Evolutionary conservation across 2,113 vertebrate genomes (phyloP), one percentile per base, ranked within the genome.

Genomic region (Onychostoma macrolepis): DNA sequence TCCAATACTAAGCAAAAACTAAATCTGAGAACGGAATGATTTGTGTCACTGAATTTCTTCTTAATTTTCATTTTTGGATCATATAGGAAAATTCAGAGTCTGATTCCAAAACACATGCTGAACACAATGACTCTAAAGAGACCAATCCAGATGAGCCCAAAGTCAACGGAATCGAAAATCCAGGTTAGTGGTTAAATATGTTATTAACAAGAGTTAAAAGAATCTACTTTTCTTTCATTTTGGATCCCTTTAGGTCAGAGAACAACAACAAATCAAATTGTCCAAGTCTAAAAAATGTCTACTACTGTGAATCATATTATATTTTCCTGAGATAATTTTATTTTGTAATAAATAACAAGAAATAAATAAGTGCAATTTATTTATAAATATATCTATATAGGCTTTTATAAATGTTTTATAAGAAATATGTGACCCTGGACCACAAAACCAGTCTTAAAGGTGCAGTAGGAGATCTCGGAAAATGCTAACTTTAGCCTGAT

Each of bases 181-280:
- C 92, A 56, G 96, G 96, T 96, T 87, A 80, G 83, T 33, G 41
- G 61, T n/a, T 5, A 63, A 30, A 38, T 4, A 8, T 15, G 1
- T 45, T 26, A 30, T 12, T 79, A 79, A 56, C 30, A 50, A 50
- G 4, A 75, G 19, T 58, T 53, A 19, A 19, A 53, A 19, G 11
- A 65, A 33, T 17, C 12, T 67, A 67, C 65, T 8, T 69, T 17
- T 33, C 28, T 67, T 67, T 33, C 9, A 38, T 72, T 72, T 72
- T 24, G 8, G 33, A 24, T 72, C 33, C 33, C 33, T 38, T 38
- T 24, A 72, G n/a, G n/a, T n/a, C n/a, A 33, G 33, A 24, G 19
- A 71, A 12, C 61, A 13, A 13, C 61, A 65, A n/a, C 28, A 69
- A 69, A 63, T 26, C 10, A n/a, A 11, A 61, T 0, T 26, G 9